A percentile compares a stretch with the other conserved stretches of the same genome.
Conservation (phyloP, 2,888 invertebrate species). For the Tanypteryx hageni region DNA sequence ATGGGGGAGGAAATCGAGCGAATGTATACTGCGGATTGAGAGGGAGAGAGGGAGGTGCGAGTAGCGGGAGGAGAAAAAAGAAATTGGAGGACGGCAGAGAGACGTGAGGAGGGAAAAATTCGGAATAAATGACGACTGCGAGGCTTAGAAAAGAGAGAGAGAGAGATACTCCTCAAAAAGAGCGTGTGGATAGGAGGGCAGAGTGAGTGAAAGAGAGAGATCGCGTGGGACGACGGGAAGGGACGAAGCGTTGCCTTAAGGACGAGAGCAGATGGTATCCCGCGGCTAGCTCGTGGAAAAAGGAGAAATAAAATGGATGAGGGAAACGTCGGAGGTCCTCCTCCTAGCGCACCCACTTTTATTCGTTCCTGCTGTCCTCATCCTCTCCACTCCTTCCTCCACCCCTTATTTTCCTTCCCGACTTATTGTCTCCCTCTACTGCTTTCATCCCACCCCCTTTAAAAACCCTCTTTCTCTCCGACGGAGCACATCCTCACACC, state of each 20-base stretch:
- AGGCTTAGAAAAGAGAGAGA: no score
- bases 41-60: not conserved
- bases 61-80: not conserved
- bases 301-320: not conserved
- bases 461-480: not conserved
- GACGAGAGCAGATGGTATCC: slow-evolving; percentile 17
- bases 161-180: no score
- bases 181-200: not conserved
- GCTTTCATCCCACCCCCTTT: not conserved
- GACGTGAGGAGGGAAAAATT: not conserved
- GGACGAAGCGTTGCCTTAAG: not conserved
- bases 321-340: not conserved
- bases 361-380: not conserved
- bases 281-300: not conserved
- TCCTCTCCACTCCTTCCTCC: not conserved
- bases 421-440: not conserved
- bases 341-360: slow-evolving; percentile 12
- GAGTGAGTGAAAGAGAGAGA: not conserved
- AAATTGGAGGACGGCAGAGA: not conserved
- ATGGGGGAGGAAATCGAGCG: no score
- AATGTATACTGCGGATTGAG: not conserved
- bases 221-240: not conserved
- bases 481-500: not conserved
- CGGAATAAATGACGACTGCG: no score
- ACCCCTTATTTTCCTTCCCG: slow-evolving; percentile 13